Conservation (phyloP, 1,140 invertebrate genomes). For the Panagrolaimus sp. region DNA sequence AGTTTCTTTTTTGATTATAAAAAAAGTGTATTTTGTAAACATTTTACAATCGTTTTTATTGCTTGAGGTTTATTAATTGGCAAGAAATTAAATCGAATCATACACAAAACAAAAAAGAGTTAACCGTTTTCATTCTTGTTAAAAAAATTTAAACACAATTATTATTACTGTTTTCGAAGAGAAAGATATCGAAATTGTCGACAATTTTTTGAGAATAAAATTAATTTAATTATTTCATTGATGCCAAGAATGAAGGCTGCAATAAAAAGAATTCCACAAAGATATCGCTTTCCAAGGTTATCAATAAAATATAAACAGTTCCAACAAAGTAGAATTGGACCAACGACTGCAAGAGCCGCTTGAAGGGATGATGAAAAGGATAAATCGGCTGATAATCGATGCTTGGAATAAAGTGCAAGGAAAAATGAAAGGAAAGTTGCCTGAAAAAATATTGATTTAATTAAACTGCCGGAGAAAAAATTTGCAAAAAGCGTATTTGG, state of each 20-base stretch:
- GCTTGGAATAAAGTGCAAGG: not conserved
- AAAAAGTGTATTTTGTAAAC: not conserved
- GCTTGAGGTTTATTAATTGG: not conserved
- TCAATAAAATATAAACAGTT: not conserved
- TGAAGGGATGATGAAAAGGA: not conserved
- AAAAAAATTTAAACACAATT: not conserved
- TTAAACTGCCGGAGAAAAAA: not conserved
- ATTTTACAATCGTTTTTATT: not conserved
- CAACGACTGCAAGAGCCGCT: not conserved
- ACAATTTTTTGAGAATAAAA: not conserved
- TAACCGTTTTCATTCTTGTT: not conserved
- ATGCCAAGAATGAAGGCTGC: not conserved
- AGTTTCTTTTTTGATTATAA: not conserved
- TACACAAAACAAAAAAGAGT: not conserved
- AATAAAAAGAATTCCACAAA: not conserved
- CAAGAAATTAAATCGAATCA: not conserved
- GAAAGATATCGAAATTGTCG: constrained; percentile 2
- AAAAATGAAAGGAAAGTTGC: not conserved
- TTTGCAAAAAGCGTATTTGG: no score
- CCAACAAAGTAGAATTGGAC: not conserved
- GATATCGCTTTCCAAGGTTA: not conserved
- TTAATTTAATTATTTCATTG: not conserved
- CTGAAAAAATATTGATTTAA: not conserved
- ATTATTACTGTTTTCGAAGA: not conserved
- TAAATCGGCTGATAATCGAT: not conserved